phyloP scores from a whole-genome alignment of 1,140 invertebrate species.

The Penaeus japonicus region DNA sequence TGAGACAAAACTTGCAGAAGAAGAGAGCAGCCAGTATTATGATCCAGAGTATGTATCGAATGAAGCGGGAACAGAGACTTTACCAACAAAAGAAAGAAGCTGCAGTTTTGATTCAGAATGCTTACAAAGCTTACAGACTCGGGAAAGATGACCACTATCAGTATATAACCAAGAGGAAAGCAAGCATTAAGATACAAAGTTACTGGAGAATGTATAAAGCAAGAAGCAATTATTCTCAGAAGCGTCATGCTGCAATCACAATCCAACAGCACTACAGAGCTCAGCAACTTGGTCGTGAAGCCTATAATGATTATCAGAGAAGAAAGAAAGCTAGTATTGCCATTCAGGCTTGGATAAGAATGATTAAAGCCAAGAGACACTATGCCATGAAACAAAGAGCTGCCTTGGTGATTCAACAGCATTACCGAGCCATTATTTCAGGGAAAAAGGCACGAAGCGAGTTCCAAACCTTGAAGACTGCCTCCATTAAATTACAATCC shows the following conservation, averaged over 20 bases:
- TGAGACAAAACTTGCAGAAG: too few species aligned
- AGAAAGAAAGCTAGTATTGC: constrained; percentile 9
- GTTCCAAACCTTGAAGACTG: neutral
- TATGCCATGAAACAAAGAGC: constrained; percentile 7
- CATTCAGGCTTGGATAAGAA: constrained; percentile 39
- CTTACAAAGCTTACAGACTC: constrained; percentile 19
- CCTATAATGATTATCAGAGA: neutral
- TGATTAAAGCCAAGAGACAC: constrained; percentile 2
- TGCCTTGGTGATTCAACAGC: neutral
- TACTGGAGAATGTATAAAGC: constrained; percentile 4
- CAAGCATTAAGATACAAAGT: constrained; percentile 29
- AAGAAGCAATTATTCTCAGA: neutral
- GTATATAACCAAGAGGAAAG: neutral
- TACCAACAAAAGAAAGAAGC: constrained; percentile 39
- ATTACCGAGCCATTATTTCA: neutral
- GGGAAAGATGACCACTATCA: neutral
- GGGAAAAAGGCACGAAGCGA: neutral
- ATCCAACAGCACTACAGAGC: constrained; percentile 32
- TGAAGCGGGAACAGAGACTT: neutral
- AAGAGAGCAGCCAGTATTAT: neutral
- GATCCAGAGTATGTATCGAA: constrained; percentile 22
- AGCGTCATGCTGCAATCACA: constrained; percentile 3
- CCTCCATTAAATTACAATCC: constrained; percentile 26
- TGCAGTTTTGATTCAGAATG: constrained; percentile 12
- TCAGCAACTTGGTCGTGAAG: neutral